A percentile compares a stretch with the other conserved stretches of the same genome.
Evolutionary conservation across 1,140 invertebrate genomes (phyloP).

Genomic region (Tetramorium alpestre): DNA sequence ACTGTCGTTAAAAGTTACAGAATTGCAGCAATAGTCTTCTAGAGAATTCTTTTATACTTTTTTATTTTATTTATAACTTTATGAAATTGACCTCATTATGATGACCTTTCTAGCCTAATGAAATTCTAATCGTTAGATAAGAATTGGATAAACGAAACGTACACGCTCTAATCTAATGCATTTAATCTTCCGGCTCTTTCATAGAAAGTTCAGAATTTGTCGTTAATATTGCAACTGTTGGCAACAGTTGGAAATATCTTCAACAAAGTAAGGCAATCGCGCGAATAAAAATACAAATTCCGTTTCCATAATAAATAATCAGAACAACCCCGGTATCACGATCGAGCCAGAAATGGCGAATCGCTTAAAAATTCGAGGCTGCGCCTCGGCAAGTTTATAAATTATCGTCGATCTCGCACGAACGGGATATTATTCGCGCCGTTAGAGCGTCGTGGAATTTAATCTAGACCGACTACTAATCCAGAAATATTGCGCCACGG

Average conservation of each 20-base stretch:
- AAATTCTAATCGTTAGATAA: conserved; percentile 21
- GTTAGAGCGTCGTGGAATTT: conserved; percentile 57
- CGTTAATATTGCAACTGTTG: not conserved
- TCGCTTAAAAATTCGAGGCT: conserved; percentile 23
- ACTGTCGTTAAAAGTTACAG: no score
- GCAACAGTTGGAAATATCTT: not conserved
- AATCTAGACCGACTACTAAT: conserved; percentile 64
- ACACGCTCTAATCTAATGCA: not conserved
- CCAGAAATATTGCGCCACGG: conserved; percentile 27
- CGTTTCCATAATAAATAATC: not conserved
- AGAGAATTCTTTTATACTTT: not conserved
- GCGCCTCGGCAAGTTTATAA: conserved; percentile 46
- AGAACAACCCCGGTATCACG: conserved; percentile 4
- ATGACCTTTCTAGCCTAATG: not conserved
- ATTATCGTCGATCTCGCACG: conserved; percentile 16
- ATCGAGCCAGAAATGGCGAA: not conserved
- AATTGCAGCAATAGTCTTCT: not conserved
- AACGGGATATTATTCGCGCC: conserved; percentile 59
- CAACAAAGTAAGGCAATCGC: not conserved
- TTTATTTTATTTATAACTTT: not conserved
- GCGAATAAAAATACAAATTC: conserved; percentile 3
- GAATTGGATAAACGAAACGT: not conserved
- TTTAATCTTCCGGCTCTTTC: not conserved
- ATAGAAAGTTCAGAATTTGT: conserved; percentile 7
- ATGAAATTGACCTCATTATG: no score